Evolutionary conservation across 2,113 vertebrate species (phyloP).

Genomic region (Thamnophis sirtalis): DNA sequence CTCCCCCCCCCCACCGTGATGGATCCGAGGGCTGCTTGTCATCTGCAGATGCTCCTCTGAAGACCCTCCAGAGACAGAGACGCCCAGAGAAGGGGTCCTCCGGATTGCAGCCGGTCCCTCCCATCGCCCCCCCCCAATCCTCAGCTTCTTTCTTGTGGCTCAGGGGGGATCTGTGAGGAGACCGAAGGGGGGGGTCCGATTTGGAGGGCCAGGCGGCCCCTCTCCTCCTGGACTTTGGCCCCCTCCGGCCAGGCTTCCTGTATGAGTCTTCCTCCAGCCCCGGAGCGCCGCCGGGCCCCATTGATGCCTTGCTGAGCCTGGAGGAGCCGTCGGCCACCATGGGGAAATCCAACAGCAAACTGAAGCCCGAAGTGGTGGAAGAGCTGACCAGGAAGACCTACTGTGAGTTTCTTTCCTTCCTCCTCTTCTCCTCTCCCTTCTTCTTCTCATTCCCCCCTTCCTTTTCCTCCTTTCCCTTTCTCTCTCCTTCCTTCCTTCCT

Average conservation of each 20-base stretch:
- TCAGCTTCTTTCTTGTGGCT: background rate
- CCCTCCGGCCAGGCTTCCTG: background rate
- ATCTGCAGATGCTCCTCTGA: background rate
- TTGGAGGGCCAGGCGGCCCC: background rate
- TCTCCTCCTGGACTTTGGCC: background rate
- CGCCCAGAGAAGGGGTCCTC: no score
- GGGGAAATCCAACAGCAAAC: conserved; percentile 94
- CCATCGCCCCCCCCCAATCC: background rate
- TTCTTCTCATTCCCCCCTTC: background rate
- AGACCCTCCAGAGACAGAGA: background rate
- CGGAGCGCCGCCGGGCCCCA: conserved; percentile 13
- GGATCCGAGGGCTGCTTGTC: conserved; percentile 5
- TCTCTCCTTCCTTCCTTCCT: no score
- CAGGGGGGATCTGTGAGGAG: background rate
- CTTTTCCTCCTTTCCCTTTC: background rate
- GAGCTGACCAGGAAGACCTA: conserved; percentile 91
- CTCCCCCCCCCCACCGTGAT: background rate
- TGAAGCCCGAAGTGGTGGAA: conserved; percentile 92
- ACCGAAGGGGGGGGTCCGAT: background rate
- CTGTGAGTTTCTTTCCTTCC: conserved; percentile 78
- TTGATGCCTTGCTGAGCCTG: conserved; percentile 41
- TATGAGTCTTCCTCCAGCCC: conserved; percentile 39
- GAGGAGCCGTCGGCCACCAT: conserved; percentile 62
- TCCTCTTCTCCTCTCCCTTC: background rate
- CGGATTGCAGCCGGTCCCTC: background rate